These are phyloP conservation scores for Dione juno DNA, from an alignment of 2,888 invertebrate species.

Conservation along the genomic window DNA sequence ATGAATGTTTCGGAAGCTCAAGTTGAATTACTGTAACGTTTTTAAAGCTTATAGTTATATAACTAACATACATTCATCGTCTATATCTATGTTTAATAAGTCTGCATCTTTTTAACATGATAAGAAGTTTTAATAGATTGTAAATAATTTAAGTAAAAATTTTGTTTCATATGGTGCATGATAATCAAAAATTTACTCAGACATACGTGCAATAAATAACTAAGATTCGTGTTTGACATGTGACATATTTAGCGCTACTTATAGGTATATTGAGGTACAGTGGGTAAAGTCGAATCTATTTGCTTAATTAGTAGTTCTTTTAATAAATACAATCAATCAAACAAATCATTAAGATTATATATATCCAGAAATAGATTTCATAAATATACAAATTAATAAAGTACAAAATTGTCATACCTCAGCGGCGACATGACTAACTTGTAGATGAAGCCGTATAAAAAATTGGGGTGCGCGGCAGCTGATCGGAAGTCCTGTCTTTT, in stretches of 20 bases:
- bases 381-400: slow-evolving; percentile 30
- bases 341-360: background rate
- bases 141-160: too few species aligned
- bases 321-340: too few species aligned
- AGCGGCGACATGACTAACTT: slow-evolving; percentile 53
- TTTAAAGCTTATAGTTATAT: background rate
- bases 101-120: too few species aligned
- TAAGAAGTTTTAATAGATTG: too few species aligned
- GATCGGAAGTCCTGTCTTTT: slow-evolving; percentile 83
- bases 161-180: slow-evolving; percentile 65
- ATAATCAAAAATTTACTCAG: slow-evolving; percentile 58
- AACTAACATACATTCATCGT: background rate
- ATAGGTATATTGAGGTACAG: too few species aligned
- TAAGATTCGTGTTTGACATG: too few species aligned
- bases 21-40: background rate
- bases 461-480: slow-evolving; percentile 77
- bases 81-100: background rate
- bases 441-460: slow-evolving; percentile 77
- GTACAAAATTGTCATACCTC: slow-evolving; percentile 26
- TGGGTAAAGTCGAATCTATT: too few species aligned
- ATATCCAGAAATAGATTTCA: background rate
- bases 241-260: too few species aligned
- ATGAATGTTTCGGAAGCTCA: background rate
- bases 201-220: too few species aligned
- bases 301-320: too few species aligned